Base-by-base conservation (phyloP, 1,140 invertebrate species). In the Bombus vancouverensis region DNA sequence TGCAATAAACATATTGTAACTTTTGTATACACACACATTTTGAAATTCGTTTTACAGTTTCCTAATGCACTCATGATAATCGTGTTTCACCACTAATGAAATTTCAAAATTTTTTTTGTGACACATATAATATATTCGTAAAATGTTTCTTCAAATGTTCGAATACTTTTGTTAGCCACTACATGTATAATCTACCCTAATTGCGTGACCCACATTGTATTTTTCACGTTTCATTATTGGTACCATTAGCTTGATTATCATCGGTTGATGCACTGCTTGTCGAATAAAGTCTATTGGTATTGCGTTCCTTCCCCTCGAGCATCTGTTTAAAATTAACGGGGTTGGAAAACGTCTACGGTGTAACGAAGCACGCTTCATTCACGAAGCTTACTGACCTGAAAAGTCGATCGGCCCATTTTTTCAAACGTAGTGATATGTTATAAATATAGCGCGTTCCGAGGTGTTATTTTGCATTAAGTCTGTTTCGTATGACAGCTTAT, bases 311-410 rank as follows among this genome's bases (percentile, higher is more conserved):
- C 75, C 57, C 81, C 53, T 44, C 47, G 59, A 90, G 81, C 74
- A 85, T 88, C 75, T 70, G 79, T 90, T 88, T 90, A 90, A 90
- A 90, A 88, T 90, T 89, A 90, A 90, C 86, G 37, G 84, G 88
- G 86, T 73, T 75, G 70, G 71, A 90, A 77, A 82, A 85, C 83
- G 70, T 65, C 68, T 73, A 80, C 66, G 32, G 53, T 86, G 74
- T 72, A 81, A 77, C 44, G 66, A 65, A 37, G 62, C 76, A 82
- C 68, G 72, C 88, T 90, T 90, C 83, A 90, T 90, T 90, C 89
- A 90, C 80, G 68, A 72, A 72, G 89, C 76, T 42, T 72, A 42
- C 83, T 90, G 89, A 90, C 86, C 89, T 90, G 89, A 84, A 90
- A 90, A 90, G 62, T 65, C 76, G 76, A 87, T 78, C 79, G 88